Percentiles rank a stretch among this genome's conserved stretches.
phyloP scores from a whole-genome alignment of 2,888 invertebrate genomes.

The Epistrophe grossulariae region DNA sequence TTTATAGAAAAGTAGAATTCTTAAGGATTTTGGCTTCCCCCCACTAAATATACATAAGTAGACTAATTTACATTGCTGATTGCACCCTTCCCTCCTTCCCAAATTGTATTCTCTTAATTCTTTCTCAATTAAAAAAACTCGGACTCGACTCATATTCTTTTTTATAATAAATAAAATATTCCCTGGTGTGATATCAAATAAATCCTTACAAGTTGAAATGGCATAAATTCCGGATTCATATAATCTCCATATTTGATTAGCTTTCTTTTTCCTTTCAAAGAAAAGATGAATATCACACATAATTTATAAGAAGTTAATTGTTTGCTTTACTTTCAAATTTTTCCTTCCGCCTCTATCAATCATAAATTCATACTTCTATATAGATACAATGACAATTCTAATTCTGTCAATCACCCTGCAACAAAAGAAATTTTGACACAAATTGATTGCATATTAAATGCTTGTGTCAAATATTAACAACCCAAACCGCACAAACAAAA shows the following conservation, averaged over 20 bases:
- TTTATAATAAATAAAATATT: background rate
- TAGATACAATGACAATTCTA: slow-evolving; percentile 71
- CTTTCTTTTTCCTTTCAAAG: background rate
- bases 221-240: background rate
- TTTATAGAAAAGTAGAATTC: too few species aligned
- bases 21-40: too few species aligned
- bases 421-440: slow-evolving; percentile 75
- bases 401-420: slow-evolving; percentile 68
- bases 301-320: slow-evolving; percentile 12
- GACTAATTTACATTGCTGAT: too few species aligned
- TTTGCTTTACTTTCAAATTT: slow-evolving; percentile 41
- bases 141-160: too few species aligned
- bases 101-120: too few species aligned
- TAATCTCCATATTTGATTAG: slow-evolving; percentile 32
- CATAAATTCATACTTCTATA: slow-evolving; percentile 28
- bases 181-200: background rate
- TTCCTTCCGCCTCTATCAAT: slow-evolving; percentile 69
- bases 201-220: background rate
- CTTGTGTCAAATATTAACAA: slow-evolving; percentile 61
- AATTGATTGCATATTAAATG: slow-evolving; percentile 74
- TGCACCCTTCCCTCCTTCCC: too few species aligned
- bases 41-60: too few species aligned
- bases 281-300: background rate
- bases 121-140: too few species aligned
- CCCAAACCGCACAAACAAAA: slow-evolving; percentile 23